Evolutionary conservation across 2,888 invertebrate species (phyloP).

Genomic region (Leptogaster cylindrica): DNA sequence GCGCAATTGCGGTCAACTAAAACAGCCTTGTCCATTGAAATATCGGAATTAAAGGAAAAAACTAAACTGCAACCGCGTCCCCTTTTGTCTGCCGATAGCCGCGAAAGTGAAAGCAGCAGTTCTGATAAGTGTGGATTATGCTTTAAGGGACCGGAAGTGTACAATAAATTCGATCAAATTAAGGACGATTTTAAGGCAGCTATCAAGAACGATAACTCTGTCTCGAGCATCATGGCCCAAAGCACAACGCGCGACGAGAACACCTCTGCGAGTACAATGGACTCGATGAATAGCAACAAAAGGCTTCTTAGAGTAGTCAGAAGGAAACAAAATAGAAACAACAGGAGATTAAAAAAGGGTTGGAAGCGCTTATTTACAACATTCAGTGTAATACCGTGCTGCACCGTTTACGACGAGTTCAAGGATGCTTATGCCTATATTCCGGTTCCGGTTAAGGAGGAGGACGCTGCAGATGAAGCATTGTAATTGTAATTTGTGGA

Average conservation of each 20-base stretch:
- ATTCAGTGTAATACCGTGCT: not conserved
- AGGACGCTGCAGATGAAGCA: too few species aligned
- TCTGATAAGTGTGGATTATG: too few species aligned
- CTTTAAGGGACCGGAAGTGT: not conserved
- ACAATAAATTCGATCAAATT: not conserved
- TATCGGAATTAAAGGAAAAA: constrained; percentile 39
- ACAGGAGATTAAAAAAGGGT: not conserved
- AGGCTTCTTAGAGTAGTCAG: not conserved
- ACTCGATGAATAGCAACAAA: not conserved
- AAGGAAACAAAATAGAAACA: not conserved
- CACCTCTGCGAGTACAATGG: not conserved
- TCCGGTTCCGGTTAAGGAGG: not conserved
- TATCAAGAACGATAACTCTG: not conserved
- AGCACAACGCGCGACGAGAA: not conserved
- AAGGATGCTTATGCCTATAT: constrained; percentile 6
- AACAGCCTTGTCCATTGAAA: constrained; percentile 37
- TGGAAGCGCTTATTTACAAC: not conserved
- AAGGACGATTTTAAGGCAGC: not conserved
- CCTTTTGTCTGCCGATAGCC: too few species aligned
- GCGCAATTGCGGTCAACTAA: constrained; percentile 20
- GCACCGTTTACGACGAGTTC: not conserved
- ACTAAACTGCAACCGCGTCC: not conserved
- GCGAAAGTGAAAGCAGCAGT: too few species aligned
- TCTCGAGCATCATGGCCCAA: not conserved
- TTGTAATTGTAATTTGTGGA: too few species aligned